Evolutionary conservation across 2,797 vertebrate genomes (phyloP).

Genomic region (Clarias fuscus): DNA sequence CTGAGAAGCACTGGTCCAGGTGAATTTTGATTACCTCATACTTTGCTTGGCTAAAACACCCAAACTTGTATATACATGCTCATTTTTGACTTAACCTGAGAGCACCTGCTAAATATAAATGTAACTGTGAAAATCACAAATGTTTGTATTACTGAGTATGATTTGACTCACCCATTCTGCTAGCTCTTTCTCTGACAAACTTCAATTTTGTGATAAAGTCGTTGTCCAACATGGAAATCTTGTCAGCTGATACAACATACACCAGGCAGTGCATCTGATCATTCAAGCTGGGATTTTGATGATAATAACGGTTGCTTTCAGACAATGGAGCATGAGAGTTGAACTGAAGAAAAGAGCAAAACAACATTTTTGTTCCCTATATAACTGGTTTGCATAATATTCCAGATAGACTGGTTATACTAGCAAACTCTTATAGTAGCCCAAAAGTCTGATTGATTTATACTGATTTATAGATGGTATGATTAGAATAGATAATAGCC

Average conservation of each 20-base stretch:
- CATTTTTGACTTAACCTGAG: no score
- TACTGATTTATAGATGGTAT: neutral
- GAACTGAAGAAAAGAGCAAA: neutral
- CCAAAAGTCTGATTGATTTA: no score
- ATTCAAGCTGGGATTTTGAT: neutral
- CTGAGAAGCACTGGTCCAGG: no score
- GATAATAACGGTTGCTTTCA: neutral
- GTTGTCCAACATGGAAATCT: neutral
- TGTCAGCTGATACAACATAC: conserved; percentile 11
- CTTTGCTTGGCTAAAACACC: no score
- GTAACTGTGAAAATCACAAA: no score
- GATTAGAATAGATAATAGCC: neutral
- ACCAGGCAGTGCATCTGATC: conserved; percentile 36
- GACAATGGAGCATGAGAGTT: neutral
- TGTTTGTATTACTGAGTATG: neutral
- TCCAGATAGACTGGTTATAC: neutral
- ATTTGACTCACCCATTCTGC: conserved; percentile 18
- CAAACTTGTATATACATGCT: no score
- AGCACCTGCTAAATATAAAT: no score
- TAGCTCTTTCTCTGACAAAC: neutral
- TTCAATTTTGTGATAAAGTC: neutral
- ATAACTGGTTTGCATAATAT: neutral
- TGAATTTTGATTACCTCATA: no score
- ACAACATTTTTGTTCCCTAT: neutral
- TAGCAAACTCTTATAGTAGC: neutral